Percentiles rank a stretch among this genome's conserved stretches.
phyloP scores from a whole-genome alignment of 2,113 vertebrate species.

The Lepus americanus region DNA sequence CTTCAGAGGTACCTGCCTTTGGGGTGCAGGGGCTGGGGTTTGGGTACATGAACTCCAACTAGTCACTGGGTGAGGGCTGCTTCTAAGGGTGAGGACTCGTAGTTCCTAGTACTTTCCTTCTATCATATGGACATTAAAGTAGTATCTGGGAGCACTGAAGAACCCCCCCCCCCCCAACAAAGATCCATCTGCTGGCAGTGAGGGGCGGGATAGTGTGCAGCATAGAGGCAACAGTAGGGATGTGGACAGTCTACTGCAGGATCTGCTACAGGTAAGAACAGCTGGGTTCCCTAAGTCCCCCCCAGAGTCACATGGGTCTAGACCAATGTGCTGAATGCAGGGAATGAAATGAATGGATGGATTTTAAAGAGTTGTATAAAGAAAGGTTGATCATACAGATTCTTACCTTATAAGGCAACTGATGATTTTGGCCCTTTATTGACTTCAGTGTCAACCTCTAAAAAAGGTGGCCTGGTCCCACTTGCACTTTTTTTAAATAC shows the following conservation, averaged over 20 bases:
- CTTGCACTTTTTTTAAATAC: not conserved
- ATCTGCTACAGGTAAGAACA: not conserved
- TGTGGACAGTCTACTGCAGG: not conserved
- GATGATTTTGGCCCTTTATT: not conserved
- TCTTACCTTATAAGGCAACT: not conserved
- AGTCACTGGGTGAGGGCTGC: not conserved
- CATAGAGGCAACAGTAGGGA: not conserved
- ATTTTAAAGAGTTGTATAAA: not conserved
- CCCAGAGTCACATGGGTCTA: not conserved
- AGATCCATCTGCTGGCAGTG: not conserved
- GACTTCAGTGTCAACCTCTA: not conserved
- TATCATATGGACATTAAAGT: too few relatives aligned
- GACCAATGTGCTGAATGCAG: not conserved
- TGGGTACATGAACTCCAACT: not conserved
- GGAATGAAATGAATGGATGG: not conserved
- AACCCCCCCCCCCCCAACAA: not conserved
- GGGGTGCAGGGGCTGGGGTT: not conserved
- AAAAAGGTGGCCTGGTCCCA: not conserved
- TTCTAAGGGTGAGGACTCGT: fast-evolving
- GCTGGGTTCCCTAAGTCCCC: not conserved
- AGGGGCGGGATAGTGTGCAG: not conserved
- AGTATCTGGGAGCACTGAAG: not conserved
- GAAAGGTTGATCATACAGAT: not conserved
- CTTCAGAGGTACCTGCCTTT: not conserved
- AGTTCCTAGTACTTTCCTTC: not conserved